phyloP scores from a whole-genome alignment of 30 jellyfish, hydroid and myxozoan species.

The Aurelia coerulea region DNA sequence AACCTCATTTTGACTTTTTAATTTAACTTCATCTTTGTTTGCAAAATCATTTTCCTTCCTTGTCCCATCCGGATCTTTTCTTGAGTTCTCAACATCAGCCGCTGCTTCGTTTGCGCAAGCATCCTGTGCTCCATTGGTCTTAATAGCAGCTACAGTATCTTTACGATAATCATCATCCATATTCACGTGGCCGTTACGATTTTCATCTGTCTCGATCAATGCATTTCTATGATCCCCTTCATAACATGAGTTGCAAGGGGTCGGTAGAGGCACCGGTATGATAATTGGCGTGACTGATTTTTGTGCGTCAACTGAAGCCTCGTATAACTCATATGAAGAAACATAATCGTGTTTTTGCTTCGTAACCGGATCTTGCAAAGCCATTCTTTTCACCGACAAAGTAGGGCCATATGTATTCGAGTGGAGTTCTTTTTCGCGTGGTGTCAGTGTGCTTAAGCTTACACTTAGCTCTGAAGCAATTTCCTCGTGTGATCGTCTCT shows the following conservation, averaged over 20 bases:
- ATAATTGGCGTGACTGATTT: constrained; percentile 1
- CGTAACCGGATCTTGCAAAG: constrained; percentile 22
- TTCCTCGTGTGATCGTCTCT: constrained; percentile 1
- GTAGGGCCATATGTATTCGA: background rate
- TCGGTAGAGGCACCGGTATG: constrained; percentile 42
- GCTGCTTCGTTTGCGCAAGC: no score
- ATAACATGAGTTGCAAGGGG: background rate
- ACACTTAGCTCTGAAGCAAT: constrained; percentile 39
- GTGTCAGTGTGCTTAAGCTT: constrained; percentile 31
- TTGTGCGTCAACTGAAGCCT: constrained; percentile 2
- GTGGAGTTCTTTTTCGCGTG: background rate
- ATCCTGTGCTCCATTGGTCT: no score
- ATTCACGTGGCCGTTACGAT: background rate
- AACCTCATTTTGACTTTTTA: no score
- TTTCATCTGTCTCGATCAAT: background rate
- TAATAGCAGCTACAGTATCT: no score
- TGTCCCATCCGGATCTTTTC: no score
- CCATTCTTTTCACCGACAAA: background rate
- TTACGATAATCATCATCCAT: background rate
- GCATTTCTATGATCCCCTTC: background rate
- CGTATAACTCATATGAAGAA: constrained; percentile 45
- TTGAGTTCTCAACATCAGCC: no score
- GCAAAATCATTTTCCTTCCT: no score
- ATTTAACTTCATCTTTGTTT: no score
- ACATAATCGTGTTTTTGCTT: constrained; percentile 11